These are phyloP conservation scores for Arion vulgaris DNA, from an alignment of 1,140 invertebrate genomes.

Conservation along the genomic window DNA sequence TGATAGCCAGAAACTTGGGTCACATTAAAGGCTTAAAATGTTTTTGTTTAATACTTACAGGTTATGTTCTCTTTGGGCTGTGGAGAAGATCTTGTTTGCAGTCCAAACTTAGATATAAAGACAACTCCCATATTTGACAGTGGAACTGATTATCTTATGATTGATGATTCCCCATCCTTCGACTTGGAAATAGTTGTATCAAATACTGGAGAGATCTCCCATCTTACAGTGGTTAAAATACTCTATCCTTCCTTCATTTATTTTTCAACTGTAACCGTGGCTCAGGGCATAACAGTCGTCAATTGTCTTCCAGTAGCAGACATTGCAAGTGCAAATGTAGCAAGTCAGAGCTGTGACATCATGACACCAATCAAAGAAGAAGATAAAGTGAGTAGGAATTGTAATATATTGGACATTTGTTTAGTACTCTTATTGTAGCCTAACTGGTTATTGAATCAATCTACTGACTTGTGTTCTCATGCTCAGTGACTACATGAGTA, in stretches of 20 bases:
- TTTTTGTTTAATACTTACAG: conserved; percentile 32
- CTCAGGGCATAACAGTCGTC: not conserved
- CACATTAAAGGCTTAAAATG: no score
- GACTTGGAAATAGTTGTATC: conserved; percentile 41
- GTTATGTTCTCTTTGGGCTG: conserved; percentile 44
- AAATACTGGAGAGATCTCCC: conserved; percentile 47
- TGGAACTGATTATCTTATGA: conserved; percentile 34
- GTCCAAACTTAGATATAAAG: conserved; percentile 32
- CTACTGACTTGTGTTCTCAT: no score
- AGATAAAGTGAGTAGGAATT: conserved; percentile 13
- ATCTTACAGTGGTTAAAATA: conserved; percentile 43
- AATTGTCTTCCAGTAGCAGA: conserved; percentile 7
- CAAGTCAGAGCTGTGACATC: conserved; percentile 41
- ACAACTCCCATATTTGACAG: conserved; percentile 30
- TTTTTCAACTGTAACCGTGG: conserved; percentile 27
- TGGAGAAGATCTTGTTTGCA: conserved; percentile 44
- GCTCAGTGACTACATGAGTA: no score
- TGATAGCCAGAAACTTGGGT: no score
- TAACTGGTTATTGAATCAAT: no score
- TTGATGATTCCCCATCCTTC: conserved; percentile 44
- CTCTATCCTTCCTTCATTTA: conserved; percentile 41
- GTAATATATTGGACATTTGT: no score
- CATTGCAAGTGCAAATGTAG: not conserved
- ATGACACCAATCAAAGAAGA: conserved; percentile 1
- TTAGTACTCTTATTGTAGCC: not conserved